Conservation (phyloP, 2,888 invertebrate genomes). For the Drosophila borborema region DNA sequence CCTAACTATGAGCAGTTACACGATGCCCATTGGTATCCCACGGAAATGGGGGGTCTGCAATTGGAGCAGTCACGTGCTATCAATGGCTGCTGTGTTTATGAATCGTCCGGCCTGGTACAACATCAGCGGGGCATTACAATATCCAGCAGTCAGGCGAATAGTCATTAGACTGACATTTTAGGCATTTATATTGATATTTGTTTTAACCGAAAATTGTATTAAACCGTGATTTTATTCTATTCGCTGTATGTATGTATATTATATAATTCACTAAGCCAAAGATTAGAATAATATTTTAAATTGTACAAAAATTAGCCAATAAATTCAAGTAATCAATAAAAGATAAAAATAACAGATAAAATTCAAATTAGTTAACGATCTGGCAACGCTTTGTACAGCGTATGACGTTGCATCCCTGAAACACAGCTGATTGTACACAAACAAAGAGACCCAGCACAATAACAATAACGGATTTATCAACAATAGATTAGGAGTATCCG, state of each 20-base stretch:
- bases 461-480: conserved; percentile 39
- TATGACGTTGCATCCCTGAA: conserved; percentile 34
- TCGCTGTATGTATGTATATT: conserved; percentile 34
- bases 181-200: conserved; percentile 1
- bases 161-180: conserved; percentile 36
- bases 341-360: neutral
- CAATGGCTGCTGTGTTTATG: conserved; percentile 62
- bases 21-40: conserved; percentile 63
- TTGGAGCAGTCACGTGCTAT: conserved; percentile 52
- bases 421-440: conserved; percentile 42
- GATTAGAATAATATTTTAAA: conserved; percentile 52
- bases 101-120: conserved; percentile 51
- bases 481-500: conserved; percentile 33
- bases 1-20: conserved; percentile 53
- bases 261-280: conserved; percentile 64
- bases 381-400: conserved; percentile 23
- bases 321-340: conserved; percentile 7
- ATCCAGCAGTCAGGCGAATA: conserved; percentile 64
- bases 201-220: conserved; percentile 57
- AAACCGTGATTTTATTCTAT: conserved; percentile 51
- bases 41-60: conserved; percentile 52
- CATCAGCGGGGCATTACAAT: conserved; percentile 64
- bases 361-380: neutral
- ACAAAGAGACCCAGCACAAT: conserved; percentile 34
- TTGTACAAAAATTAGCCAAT: conserved; percentile 38